Evolutionary conservation across 1,140 invertebrate species (phyloP).

Genomic region (Bicyclus anynana): DNA sequence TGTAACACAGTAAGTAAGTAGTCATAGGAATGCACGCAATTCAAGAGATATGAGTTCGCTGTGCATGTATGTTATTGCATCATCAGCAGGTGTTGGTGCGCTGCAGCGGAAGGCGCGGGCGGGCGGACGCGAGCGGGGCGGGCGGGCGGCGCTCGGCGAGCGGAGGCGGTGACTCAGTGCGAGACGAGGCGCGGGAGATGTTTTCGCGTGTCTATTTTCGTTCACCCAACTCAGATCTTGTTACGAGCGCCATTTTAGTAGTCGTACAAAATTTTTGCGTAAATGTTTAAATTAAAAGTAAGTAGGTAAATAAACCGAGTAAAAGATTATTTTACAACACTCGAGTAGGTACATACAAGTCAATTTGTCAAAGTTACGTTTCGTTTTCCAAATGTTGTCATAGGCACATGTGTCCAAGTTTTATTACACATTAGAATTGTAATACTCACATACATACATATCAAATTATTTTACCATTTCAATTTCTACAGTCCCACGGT

Average conservation of each 20-base stretch:
- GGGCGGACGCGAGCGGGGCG: not conserved
- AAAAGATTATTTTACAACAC: no score
- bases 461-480: no score
- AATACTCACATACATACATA: no score
- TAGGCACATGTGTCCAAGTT: no score
- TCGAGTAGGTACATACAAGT: no score
- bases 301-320: not conserved
- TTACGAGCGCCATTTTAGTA: slow-evolving; percentile 64
- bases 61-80: not conserved
- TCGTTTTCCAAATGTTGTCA: no score
- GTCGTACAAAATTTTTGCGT: slow-evolving; percentile 5
- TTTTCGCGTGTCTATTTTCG: slow-evolving; percentile 60
- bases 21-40: not conserved
- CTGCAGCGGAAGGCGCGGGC: not conserved
- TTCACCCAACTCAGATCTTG: slow-evolving; percentile 52
- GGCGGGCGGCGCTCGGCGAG: not conserved
- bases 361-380: no score
- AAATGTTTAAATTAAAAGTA: slow-evolving; percentile 1
- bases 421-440: no score
- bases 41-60: not conserved
- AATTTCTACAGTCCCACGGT: no score
- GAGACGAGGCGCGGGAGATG: slow-evolving; percentile 38
- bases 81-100: not conserved
- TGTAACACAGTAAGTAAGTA: no score
- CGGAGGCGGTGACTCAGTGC: slow-evolving; percentile 44